phyloP scores from a whole-genome alignment of 2,113 vertebrate genomes.

The Pelmatolapia mariae region DNA sequence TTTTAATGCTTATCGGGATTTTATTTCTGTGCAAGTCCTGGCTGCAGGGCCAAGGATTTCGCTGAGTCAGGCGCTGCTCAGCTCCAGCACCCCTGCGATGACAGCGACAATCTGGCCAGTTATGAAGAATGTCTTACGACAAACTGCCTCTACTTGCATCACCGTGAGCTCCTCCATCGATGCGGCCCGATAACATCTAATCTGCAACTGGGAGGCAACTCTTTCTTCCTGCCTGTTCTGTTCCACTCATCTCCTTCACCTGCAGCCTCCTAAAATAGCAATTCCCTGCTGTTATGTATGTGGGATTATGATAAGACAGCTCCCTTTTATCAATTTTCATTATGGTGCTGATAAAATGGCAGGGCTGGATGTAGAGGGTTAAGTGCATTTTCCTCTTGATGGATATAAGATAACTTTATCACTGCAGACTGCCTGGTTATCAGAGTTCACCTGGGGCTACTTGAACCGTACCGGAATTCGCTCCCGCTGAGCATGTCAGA shows the following conservation, averaged over 20 bases:
- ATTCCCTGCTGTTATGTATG: conserved; percentile 48
- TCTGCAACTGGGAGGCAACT: conserved; percentile 23
- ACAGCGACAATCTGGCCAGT: conserved; percentile 38
- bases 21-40: conserved; percentile 42
- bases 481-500: background rate
- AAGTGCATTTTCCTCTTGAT: conserved; percentile 62
- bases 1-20: conserved; percentile 56
- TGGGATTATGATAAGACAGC: conserved; percentile 62
- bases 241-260: background rate
- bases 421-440: conserved; percentile 53
- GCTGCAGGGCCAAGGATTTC: conserved; percentile 22
- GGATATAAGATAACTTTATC: conserved; percentile 61
- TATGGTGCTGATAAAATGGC: conserved; percentile 50
- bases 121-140: conserved; percentile 33
- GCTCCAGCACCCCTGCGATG: conserved; percentile 10
- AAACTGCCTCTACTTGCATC: background rate
- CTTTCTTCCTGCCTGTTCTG: conserved; percentile 11
- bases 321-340: conserved; percentile 60
- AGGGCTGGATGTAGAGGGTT: conserved; percentile 49
- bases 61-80: conserved; percentile 48
- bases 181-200: conserved; percentile 41
- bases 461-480: conserved; percentile 42
- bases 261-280: conserved; percentile 30
- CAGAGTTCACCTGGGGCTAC: conserved; percentile 49
- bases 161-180: conserved; percentile 19